Evolutionary conservation across 1,140 invertebrate genomes (phyloP).

Genomic region (Lasaia peninsularis): DNA sequence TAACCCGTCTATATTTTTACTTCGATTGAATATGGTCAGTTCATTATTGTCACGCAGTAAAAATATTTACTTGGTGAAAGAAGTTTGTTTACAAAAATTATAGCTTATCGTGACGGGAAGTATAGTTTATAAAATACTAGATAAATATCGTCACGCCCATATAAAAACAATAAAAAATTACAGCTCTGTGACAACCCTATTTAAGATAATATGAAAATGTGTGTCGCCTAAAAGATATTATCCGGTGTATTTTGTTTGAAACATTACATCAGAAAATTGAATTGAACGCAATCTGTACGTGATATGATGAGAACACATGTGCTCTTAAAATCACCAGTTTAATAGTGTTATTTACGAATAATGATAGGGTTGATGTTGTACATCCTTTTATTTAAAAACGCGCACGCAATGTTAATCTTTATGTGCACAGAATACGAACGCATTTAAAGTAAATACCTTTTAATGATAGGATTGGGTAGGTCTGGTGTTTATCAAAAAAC

Average conservation of each 20-base stretch:
- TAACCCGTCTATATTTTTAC: no score
- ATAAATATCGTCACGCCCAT: no score
- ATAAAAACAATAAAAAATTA: background rate
- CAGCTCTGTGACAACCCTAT: conserved; percentile 29
- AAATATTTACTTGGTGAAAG: no score
- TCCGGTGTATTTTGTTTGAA: conserved; percentile 60
- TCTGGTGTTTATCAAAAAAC: conserved; percentile 4
- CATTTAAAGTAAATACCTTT: background rate
- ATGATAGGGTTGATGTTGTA: conserved; percentile 18
- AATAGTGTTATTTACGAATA: conserved; percentile 37
- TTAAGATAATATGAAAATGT: conserved; percentile 47
- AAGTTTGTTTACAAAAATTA: no score
- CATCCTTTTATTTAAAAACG: conserved; percentile 7
- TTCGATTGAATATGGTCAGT: no score
- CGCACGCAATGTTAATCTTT: conserved; percentile 4
- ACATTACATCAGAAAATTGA: conserved; percentile 68
- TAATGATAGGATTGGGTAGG: background rate
- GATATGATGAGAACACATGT: conserved; percentile 47
- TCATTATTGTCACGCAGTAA: no score
- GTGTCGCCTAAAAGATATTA: conserved; percentile 71
- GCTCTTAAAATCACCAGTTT: conserved; percentile 41
- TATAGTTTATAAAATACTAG: no score
- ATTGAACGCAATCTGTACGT: conserved; percentile 62
- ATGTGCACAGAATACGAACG: background rate
- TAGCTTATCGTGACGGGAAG: no score